Evolutionary conservation across 2,113 vertebrate species (phyloP), one percentile per base, ranked within the genome.

Genomic region (Cyprinodon variegatus): DNA sequence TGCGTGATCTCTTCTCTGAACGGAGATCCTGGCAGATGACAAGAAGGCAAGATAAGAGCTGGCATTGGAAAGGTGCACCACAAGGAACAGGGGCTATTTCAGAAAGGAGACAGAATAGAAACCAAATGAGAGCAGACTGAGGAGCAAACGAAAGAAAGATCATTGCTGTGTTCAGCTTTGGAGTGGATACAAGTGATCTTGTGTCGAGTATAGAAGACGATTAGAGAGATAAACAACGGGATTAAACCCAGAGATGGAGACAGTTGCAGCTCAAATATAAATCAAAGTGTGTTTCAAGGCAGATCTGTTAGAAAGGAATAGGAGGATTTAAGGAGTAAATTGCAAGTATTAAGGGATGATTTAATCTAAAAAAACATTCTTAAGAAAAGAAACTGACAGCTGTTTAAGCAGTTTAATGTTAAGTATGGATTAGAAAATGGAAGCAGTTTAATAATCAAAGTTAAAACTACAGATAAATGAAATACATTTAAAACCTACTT

Each of bases 1-100:
- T 97, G 89, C 0, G 96, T 96, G 93, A 98, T 95, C 92, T 98
- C 96, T 75, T 98, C 96, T 86, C 96, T 94, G 88, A 96, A 97
- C 0, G 96, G 96, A 82, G 96, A 97, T 71, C 96, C 96, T 97
- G 86, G 17, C 50, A 81, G 75, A 83, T 40, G 76, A 84, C 69
- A 82, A 68, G 46, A 74, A 77, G 57, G 43, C 74, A 70, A 70
- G 40, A 84, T 88, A 71, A 88, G 72, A 68, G 65, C 60, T 64
- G 70, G 59, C 61, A 62, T 57, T 60, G 57, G 48, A 38, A 75
- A 64, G 65, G 50, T 65, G 62, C 43, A 45, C 64, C 29, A 13
- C 38, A 69, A 61, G 40, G 70, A 48, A 45, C 69, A 68, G 57
- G 59, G 50, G 7, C 14, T 79, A 37, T 76, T 79, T 83, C 59